A percentile compares a stretch with the other conserved stretches of the same genome.
Evolutionary conservation across 2,888 invertebrate species (phyloP).

Genomic region (Teleiodes luculella): DNA sequence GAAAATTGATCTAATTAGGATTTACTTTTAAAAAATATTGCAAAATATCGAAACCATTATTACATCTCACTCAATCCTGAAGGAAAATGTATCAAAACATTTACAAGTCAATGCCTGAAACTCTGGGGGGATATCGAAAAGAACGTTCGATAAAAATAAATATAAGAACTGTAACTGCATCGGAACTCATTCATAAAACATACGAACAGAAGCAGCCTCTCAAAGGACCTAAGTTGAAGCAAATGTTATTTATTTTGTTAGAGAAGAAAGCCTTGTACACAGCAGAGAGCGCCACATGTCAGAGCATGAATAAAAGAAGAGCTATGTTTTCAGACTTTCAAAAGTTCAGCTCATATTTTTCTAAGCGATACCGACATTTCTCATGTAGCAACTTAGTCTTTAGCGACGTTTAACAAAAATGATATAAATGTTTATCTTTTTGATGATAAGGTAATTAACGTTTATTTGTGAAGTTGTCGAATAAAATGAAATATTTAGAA

Average conservation of each 20-base stretch:
- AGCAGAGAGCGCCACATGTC: slow-evolving; percentile 73
- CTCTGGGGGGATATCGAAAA: slow-evolving; percentile 3
- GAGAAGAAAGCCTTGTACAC: slow-evolving; percentile 71
- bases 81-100: neutral
- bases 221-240: slow-evolving; percentile 73
- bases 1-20: slow-evolving; percentile 33
- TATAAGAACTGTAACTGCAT: slow-evolving; percentile 53
- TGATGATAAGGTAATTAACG: neutral
- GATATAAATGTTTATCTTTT: neutral
- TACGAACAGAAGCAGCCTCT: slow-evolving; percentile 58
- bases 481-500: neutral
- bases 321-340: slow-evolving; percentile 72
- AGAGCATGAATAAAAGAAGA: slow-evolving; percentile 76
- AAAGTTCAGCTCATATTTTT: slow-evolving; percentile 69
- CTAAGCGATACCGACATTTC: slow-evolving; percentile 57
- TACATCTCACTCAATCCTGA: neutral
- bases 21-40: too few relatives aligned
- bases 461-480: neutral
- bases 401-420: slow-evolving; percentile 30
- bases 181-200: slow-evolving; percentile 73
- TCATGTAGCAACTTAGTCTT: slow-evolving; percentile 49
- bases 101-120: slow-evolving; percentile 12
- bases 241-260: slow-evolving; percentile 77
- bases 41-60: too few relatives aligned
- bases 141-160: slow-evolving; percentile 28